Conservation (phyloP, 1,140 invertebrate species). For the Oncopeltus fasciatus region DNA sequence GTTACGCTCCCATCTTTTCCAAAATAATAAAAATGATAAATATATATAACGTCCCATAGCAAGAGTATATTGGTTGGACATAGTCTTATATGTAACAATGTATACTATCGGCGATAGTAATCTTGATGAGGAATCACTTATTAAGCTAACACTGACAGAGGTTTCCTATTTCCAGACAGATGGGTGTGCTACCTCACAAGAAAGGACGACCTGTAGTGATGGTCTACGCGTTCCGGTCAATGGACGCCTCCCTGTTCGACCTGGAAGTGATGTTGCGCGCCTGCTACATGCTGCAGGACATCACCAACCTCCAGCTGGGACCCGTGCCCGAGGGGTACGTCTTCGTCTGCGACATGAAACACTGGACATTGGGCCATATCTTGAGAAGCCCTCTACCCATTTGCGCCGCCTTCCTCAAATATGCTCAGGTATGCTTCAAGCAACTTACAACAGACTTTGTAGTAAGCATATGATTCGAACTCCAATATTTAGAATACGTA, state of each 20-base stretch:
- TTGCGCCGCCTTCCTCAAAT: constrained; percentile 11
- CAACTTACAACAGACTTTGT: too few relatives aligned
- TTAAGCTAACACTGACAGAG: too few relatives aligned
- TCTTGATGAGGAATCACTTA: too few relatives aligned
- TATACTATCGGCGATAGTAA: too few relatives aligned
- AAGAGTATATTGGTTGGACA: too few relatives aligned
- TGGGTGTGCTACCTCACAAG: background rate
- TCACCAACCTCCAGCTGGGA: constrained; percentile 16
- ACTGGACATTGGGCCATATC: constrained; percentile 19
- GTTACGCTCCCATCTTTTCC: too few relatives aligned
- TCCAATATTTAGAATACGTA: too few relatives aligned
- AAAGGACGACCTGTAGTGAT: background rate
- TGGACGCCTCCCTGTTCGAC: background rate
- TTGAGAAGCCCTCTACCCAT: constrained; percentile 7
- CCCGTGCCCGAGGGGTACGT: constrained; percentile 20
- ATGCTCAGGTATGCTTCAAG: constrained; percentile 23
- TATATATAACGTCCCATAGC: too few relatives aligned
- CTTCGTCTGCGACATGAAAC: constrained; percentile 21
- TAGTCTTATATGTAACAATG: too few relatives aligned
- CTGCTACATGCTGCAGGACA: constrained; percentile 21
- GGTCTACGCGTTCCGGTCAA: background rate
- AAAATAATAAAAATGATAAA: too few relatives aligned
- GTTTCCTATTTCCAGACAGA: background rate
- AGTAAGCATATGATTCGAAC: too few relatives aligned
- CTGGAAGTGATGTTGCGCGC: background rate